Evolutionary conservation across 2,113 vertebrate species (phyloP), one percentile per base, ranked within the genome.

Genomic region (Seriola quinqueradiata): DNA sequence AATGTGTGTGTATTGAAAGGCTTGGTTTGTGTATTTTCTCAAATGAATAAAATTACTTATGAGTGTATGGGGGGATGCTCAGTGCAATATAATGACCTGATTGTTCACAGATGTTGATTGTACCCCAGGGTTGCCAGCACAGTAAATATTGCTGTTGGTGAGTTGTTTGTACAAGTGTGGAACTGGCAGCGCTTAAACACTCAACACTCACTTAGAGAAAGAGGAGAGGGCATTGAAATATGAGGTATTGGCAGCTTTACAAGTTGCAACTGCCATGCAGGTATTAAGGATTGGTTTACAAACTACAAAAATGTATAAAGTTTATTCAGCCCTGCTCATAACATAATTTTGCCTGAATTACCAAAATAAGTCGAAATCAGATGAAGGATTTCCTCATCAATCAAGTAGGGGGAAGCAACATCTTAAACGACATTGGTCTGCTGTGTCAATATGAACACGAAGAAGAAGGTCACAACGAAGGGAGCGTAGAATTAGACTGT

Each of bases 401-500:
- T 42, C 40, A 42, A 42, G 8, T 61, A 87, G 85, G 25, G 23
- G 84, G 85, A 2, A 23, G 38, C 65, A 85, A 5, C 32, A 8
- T 12, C 38, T 32, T 23, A 1, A 70, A 64, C 50, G 4, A 38
- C 17, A 8, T 19, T 23, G 9, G 1, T 7, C 3, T 13, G 14
- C 10, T n/a, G 8, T 16, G 0, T 21, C 17, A 36, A 66, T 28
- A 4, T 13, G 0, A 7, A 34, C 74, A 64, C 54, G 86, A 90
- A 89, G 84, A 92, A 90, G n/a, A 84, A 4, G 0, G 1, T 28
- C 25, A 5, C 4, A 8, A 1, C 3, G 5, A 17, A 5, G 46
- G 8, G 0, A 19, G 11, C 55, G 65, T 0, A 92, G 91, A 92
- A 46, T 0, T 80, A 83, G 25, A 82, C 10, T 1, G 0, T 13